These are phyloP conservation scores for Mus musculus DNA, from an alignment of 2,113 vertebrate genomes.

Conservation along the genomic window DNA sequence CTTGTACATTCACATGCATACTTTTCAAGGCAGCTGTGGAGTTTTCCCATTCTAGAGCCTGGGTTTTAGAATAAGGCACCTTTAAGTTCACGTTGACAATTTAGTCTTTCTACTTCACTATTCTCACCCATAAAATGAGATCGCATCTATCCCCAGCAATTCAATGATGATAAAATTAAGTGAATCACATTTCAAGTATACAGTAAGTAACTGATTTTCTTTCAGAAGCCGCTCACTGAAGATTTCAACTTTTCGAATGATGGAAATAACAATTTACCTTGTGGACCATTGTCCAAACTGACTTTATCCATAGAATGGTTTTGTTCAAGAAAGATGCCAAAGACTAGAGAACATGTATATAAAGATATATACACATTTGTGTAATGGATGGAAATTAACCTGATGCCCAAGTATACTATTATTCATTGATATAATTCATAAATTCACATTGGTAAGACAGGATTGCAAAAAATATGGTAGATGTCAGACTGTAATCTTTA, in stretches of 20 bases:
- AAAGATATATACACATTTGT: background rate
- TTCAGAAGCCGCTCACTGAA: background rate
- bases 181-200: background rate
- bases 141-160: background rate
- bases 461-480: slow-evolving; percentile 37
- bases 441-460: slow-evolving; percentile 25
- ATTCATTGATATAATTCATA: slow-evolving; percentile 35
- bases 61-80: background rate
- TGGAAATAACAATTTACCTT: background rate
- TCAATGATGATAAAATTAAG: background rate
- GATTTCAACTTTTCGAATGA: background rate
- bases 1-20: background rate
- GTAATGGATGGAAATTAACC: slow-evolving; percentile 39
- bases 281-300: background rate
- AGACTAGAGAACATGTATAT: background rate
- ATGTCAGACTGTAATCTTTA: slow-evolving; percentile 39
- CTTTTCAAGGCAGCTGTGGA: background rate
- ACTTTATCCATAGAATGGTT: slow-evolving; percentile 3
- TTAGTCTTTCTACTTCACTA: slow-evolving; percentile 4
- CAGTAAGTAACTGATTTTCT: background rate
- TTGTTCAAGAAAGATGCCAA: background rate
- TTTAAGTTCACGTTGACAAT: background rate
- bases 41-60: background rate
- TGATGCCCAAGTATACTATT: background rate
- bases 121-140: slow-evolving; percentile 7